A percentile compares a stretch with the other conserved stretches of the same genome.
phyloP scores from a whole-genome alignment of 2,888 invertebrate species.

The Pherbina coryleti region DNA sequence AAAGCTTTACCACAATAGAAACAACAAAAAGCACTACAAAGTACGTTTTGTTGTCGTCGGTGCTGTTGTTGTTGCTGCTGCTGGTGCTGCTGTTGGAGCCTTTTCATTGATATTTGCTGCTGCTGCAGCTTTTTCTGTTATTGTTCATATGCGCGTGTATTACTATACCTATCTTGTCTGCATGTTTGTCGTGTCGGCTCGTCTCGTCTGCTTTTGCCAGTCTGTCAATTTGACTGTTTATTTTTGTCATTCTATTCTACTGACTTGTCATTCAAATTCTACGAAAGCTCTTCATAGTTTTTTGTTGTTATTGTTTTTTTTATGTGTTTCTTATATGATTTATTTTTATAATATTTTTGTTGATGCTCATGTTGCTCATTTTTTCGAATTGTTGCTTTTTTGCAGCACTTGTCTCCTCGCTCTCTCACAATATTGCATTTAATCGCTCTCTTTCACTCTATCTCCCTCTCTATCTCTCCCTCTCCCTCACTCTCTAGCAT shows the following conservation, averaged over 20 bases:
- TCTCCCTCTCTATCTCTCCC: not conserved
- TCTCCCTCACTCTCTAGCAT: not conserved
- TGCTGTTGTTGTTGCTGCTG: not conserved
- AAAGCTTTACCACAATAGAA: not conserved
- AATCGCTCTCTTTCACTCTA: too few relatives aligned
- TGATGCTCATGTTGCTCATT: not conserved
- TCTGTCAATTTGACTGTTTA: not conserved
- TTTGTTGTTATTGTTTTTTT: not conserved
- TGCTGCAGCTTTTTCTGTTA: not conserved
- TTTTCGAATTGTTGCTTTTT: not conserved
- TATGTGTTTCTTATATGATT: not conserved
- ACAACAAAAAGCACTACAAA: not conserved
- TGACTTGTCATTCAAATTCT: not conserved
- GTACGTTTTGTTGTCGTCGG: not conserved
- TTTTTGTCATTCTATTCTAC: not conserved
- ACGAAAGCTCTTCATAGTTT: not conserved
- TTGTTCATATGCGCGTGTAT: too few relatives aligned
- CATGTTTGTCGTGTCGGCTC: not conserved
- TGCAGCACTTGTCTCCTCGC: too few relatives aligned
- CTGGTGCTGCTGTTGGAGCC: not conserved
- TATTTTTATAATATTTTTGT: slow-evolving; percentile 3
- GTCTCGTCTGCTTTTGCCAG: not conserved
- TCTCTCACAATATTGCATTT: not conserved
- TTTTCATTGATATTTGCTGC: not conserved
- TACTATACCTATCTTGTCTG: too few relatives aligned